phyloP scores from a whole-genome alignment of 2,113 vertebrate genomes.

The Istiophorus platypterus region DNA sequence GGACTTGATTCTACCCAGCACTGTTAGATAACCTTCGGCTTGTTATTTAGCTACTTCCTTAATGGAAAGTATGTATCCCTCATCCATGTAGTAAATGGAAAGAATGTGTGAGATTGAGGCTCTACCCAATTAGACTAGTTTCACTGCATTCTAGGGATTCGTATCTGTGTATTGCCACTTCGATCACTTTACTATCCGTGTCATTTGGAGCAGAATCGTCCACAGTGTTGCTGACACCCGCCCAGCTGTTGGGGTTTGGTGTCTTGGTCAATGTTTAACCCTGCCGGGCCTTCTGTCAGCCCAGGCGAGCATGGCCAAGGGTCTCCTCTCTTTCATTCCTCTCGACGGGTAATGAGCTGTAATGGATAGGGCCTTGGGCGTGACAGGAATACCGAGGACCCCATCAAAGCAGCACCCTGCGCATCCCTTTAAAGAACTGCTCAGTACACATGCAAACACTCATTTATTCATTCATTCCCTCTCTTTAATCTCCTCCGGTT shows the following conservation, averaged over 20 bases:
- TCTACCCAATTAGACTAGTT: background rate
- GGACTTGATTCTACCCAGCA: background rate
- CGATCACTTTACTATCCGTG: conserved; percentile 11
- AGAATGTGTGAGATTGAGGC: background rate
- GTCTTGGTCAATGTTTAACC: conserved; percentile 67
- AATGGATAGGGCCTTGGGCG: conserved; percentile 76
- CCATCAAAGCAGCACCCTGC: conserved; percentile 68
- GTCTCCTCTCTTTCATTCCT: conserved; percentile 69
- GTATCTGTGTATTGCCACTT: background rate
- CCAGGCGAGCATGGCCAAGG: conserved; percentile 41
- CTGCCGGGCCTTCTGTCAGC: conserved; percentile 56
- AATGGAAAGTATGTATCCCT: background rate
- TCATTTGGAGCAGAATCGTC: conserved; percentile 25
- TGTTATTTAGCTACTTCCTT: background rate
- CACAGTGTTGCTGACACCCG: conserved; percentile 53
- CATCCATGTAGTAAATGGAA: background rate
- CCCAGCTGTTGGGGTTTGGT: conserved; percentile 44
- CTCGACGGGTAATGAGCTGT: conserved; percentile 75
- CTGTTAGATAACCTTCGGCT: background rate
- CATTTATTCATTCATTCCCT: conserved; percentile 53
- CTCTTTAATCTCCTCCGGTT: conserved; percentile 33
- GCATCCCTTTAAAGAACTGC: conserved; percentile 57
- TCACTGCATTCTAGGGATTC: background rate
- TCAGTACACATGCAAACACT: conserved; percentile 66
- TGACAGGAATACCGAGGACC: conserved; percentile 75